Evolutionary conservation across 2,797 vertebrate genomes (phyloP).

Genomic region (Naso thynnoides): DNA sequence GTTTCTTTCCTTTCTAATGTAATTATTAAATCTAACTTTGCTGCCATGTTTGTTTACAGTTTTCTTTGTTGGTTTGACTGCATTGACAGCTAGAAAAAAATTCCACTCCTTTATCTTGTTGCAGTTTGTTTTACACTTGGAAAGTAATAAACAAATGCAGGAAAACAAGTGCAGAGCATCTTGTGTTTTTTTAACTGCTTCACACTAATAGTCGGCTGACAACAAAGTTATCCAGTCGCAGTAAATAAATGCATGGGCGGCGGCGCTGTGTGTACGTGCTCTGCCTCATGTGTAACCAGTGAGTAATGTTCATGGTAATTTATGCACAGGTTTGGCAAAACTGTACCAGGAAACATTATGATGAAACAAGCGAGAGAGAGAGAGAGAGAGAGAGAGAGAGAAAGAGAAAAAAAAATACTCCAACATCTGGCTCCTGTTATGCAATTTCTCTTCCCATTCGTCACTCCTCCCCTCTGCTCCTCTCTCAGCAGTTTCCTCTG

Average conservation of each 20-base stretch:
- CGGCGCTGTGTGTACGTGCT: slow-evolving; percentile 24
- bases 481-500: slow-evolving; percentile 2
- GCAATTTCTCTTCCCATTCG: slow-evolving; percentile 21
- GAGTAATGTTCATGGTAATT: neutral
- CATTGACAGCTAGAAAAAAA: neutral
- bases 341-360: too few species aligned
- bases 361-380: neutral
- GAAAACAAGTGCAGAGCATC: neutral
- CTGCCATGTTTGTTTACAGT: neutral
- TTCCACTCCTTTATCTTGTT: neutral
- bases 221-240: neutral
- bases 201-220: slow-evolving; percentile 12
- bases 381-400: neutral
- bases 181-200: neutral
- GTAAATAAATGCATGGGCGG: neutral
- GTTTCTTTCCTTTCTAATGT: neutral
- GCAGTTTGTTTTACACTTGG: neutral
- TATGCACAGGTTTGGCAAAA: neutral
- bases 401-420: neutral
- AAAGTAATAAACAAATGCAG: neutral
- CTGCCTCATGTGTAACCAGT: slow-evolving; percentile 4
- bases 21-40: neutral
- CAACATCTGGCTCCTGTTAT: slow-evolving; percentile 50
- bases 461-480: slow-evolving; percentile 3
- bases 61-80: neutral